Evolutionary conservation across 2,113 vertebrate species (phyloP).

Genomic region (Poicephalus gulielmi): DNA sequence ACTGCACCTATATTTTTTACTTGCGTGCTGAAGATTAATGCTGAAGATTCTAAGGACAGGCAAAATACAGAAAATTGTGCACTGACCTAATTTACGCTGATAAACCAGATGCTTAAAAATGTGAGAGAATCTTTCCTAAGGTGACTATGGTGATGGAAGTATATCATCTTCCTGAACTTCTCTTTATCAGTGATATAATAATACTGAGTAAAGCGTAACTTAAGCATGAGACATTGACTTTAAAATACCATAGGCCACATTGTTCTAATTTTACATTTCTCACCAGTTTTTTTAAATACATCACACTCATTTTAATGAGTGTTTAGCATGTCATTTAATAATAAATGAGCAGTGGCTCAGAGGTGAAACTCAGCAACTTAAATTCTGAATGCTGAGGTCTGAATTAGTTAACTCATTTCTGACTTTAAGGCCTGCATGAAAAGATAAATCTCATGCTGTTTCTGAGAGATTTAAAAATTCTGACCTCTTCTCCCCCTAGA

Average conservation of each 20-base stretch:
- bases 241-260: not conserved
- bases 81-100: constrained; percentile 6
- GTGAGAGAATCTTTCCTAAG: not conserved
- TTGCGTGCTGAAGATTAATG: not conserved
- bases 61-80: constrained; percentile 20
- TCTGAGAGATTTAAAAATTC: not conserved
- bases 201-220: not conserved
- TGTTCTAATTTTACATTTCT: not conserved
- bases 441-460: not conserved
- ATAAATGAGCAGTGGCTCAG: not conserved
- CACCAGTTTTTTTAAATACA: not conserved
- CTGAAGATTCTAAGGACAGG: not conserved
- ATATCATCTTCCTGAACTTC: not conserved
- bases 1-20: constrained; percentile 42
- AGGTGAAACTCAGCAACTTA: not conserved
- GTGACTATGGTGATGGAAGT: not conserved
- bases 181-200: accelerated
- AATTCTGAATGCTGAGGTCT: not conserved
- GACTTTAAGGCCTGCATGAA: not conserved
- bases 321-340: not conserved
- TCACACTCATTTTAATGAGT: not conserved
- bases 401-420: not conserved
- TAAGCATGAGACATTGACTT: not conserved
- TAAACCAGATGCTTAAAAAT: constrained; percentile 26
- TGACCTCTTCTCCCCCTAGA: not conserved